phyloP scores from a whole-genome alignment of 2,888 invertebrate species.

The Tanypteryx hageni region DNA sequence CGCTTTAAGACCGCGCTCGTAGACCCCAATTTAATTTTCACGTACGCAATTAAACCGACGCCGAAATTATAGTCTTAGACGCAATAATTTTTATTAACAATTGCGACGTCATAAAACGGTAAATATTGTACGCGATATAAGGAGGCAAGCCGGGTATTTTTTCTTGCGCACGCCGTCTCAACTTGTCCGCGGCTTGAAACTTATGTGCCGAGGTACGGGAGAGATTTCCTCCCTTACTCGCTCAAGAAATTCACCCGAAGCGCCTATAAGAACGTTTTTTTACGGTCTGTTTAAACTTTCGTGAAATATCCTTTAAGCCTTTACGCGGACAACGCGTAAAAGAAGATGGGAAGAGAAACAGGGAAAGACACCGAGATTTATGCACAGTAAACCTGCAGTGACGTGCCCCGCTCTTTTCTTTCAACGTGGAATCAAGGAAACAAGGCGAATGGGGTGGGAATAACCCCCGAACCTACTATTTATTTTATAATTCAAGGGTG shows the following conservation, averaged over 20 bases:
- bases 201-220: not conserved
- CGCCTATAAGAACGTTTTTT: not conserved
- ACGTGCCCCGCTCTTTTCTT: constrained; percentile 1
- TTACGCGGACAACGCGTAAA: not conserved
- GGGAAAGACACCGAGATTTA: constrained; percentile 44
- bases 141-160: not conserved
- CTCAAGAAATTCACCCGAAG: not conserved
- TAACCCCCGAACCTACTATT: constrained; percentile 30
- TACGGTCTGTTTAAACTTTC: constrained; percentile 14
- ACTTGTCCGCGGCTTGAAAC: not conserved
- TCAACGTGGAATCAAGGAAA: constrained; percentile 16
- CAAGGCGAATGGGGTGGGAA: constrained; percentile 27
- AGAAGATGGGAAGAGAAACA: not conserved
- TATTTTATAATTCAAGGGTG: constrained; percentile 57
- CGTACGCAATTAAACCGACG: not conserved
- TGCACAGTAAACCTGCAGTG: constrained; percentile 53
- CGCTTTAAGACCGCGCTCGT: not conserved
- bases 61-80: not conserved
- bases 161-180: not conserved
- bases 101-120: not conserved
- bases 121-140: not conserved
- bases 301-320: constrained; percentile 43
- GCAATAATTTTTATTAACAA: not conserved
- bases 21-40: constrained; percentile 11
- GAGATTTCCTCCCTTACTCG: not conserved